phyloP scores from a whole-genome alignment of 2,113 vertebrate genomes.

The Syngnathus typhle region DNA sequence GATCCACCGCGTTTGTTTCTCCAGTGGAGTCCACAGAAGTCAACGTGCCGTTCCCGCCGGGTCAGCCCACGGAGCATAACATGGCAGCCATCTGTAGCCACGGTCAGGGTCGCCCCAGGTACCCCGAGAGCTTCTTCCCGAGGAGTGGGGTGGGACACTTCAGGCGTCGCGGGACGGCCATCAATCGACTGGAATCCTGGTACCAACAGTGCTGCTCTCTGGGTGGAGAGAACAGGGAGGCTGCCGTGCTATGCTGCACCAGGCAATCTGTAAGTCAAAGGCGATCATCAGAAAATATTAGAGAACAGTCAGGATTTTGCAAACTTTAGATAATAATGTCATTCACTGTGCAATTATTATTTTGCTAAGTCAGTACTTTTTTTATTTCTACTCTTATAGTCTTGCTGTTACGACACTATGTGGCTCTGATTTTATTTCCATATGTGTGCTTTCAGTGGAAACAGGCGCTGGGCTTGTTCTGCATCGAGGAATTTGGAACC shows the following conservation, averaged over 20 bases:
- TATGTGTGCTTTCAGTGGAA: constrained; percentile 51
- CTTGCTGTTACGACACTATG: not conserved
- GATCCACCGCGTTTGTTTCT: not conserved
- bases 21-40: constrained; percentile 16
- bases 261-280: constrained; percentile 65
- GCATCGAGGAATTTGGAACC: constrained; percentile 47
- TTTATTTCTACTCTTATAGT: too few species aligned
- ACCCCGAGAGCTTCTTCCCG: constrained; percentile 64
- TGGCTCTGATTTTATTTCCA: not conserved
- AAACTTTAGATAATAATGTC: not conserved
- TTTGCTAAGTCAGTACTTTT: too few species aligned
- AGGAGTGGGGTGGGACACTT: constrained; percentile 60
- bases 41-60: constrained; percentile 72
- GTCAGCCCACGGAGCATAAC: constrained; percentile 55
- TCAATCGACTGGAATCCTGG: constrained; percentile 69
- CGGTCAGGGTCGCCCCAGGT: constrained; percentile 45
- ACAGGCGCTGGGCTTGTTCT: constrained; percentile 55
- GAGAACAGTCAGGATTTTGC: not conserved
- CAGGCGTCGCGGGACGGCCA: constrained; percentile 61
- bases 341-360: too few species aligned
- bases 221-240: not conserved
- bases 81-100: constrained; percentile 63
- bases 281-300: not conserved
- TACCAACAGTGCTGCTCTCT: constrained; percentile 60
- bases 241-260: constrained; percentile 63